Evolutionary conservation across 2,113 vertebrate species (phyloP), one percentile per base, ranked within the genome.

Genomic region (Brachyhypopomus gauderio): DNA sequence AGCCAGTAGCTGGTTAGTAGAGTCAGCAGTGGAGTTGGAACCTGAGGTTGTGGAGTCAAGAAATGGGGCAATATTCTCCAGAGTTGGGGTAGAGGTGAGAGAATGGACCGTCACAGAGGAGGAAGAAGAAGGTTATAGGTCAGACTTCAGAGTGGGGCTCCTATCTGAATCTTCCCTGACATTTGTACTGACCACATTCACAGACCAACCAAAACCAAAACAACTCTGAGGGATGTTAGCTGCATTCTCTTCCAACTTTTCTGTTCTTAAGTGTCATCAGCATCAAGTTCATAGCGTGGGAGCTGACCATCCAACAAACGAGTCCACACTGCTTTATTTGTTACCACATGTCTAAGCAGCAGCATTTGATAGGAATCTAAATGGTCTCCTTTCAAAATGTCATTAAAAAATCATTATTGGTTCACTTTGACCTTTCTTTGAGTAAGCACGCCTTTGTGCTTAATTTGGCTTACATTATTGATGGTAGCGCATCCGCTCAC

Each of bases 391-490:
- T 87, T 89, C 79, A 88, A 82, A 86, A 85, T 76, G 79, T 84
- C 88, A 88, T 89, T 87, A 88, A 88, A 88, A 88, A 86, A 85
- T 88, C 85, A 88, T 89, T 88, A 87, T 82, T 85, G 83, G 77
- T 81, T 85, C 73, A 76, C 81, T 82, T 85, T 87, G 88, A 87
- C 88, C 88, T 89, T 88, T 88, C 83, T 87, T 83, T 87, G 88
- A 83, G 82, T 86, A 85, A 87, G 83, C 73, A 78, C 78, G 75
- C 70, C 77, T 86, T 81, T 87, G 86, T 88, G 87, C 85, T 86
- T 89, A 86, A 89, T 88, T 89, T 85, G 83, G 86, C 88, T 85
- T 89, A 64, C 82, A 89, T 89, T 86, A 89, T 89, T 89, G 85
- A 89, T 88, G 87, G 72, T 76, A 59, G 45, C 48, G 62, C 84